phyloP scores from a whole-genome alignment of 2,888 invertebrate species.

The Pseudococcus jackbeardsleyi region DNA sequence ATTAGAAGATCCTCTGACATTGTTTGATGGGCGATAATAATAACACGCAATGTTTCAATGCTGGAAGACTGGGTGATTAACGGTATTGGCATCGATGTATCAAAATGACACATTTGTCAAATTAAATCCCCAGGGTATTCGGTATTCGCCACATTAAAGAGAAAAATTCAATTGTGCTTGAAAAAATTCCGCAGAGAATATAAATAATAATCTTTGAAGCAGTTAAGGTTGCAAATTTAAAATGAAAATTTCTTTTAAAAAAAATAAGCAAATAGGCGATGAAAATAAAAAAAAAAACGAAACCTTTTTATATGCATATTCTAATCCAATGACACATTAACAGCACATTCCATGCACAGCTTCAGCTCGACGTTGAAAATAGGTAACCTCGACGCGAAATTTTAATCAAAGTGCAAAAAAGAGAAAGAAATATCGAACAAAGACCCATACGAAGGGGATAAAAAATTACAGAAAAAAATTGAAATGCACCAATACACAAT shows the following conservation, averaged over 20 bases:
- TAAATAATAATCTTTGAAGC: not conserved
- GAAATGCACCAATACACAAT: constrained; percentile 5
- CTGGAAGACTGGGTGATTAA: not conserved
- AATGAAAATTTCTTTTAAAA: not conserved
- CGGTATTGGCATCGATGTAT: not conserved
- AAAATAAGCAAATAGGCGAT: not conserved
- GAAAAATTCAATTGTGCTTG: not conserved
- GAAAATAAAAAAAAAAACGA: not conserved
- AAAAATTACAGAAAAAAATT: not conserved
- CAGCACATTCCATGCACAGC: not conserved
- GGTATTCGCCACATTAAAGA: not conserved
- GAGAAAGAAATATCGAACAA: not conserved
- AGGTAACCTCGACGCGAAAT: not conserved
- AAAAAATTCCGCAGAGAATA: not conserved
- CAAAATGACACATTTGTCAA: constrained; percentile 4
- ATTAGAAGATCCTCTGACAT: constrained; percentile 19
- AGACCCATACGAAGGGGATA: not conserved
- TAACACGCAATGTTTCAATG: constrained; percentile 30
- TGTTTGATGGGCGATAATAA: constrained; percentile 38
- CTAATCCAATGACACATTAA: not conserved
- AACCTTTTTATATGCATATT: not conserved
- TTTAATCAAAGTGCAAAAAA: not conserved
- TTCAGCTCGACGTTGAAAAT: too few species aligned
- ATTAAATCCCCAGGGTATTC: not conserved
- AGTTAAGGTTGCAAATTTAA: not conserved